phyloP scores from a whole-genome alignment of 2,888 invertebrate species.

The Drosophila crucigera region DNA sequence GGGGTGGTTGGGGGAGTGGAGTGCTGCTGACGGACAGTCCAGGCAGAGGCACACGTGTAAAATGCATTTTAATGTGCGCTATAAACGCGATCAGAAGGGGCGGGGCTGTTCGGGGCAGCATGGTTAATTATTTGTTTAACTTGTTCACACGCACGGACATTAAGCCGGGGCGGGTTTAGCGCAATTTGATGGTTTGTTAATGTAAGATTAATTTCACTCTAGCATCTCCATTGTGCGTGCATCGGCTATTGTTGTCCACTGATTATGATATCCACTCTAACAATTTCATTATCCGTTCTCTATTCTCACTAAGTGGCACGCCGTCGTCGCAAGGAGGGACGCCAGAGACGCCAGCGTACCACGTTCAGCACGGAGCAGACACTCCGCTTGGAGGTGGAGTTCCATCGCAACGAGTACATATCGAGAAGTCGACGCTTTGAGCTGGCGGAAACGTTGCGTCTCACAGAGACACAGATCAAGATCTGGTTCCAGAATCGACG shows the following conservation, averaged over 20 bases:
- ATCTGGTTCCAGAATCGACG: constrained; percentile 97
- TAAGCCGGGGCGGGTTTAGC: constrained; percentile 20
- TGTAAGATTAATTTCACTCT: constrained; percentile 80
- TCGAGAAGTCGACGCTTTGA: constrained; percentile 93
- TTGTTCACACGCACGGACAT: constrained; percentile 62
- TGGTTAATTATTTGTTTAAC: constrained; percentile 82
- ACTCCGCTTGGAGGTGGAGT: constrained; percentile 94
- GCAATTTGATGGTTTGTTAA: constrained; percentile 66
- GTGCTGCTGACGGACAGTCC: constrained; percentile 12
- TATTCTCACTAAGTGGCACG: constrained; percentile 89
- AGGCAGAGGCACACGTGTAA: constrained; percentile 61
- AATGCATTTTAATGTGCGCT: constrained; percentile 76
- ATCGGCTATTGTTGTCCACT: constrained; percentile 12
- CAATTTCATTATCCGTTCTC: constrained; percentile 25
- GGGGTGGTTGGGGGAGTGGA: not conserved
- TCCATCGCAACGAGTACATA: constrained; percentile 96
- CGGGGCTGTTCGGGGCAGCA: not conserved
- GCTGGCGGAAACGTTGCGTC: constrained; percentile 89
- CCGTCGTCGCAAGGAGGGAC: constrained; percentile 93
- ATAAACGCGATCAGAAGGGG: constrained; percentile 65
- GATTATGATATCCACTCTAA: constrained; percentile 12
- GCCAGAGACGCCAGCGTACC: constrained; percentile 95
- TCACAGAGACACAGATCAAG: constrained; percentile 93
- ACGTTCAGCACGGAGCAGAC: constrained; percentile 98
- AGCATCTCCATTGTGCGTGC: constrained; percentile 69